phyloP scores from a whole-genome alignment of 1,140 invertebrate species.

The Halesus radiatus region DNA sequence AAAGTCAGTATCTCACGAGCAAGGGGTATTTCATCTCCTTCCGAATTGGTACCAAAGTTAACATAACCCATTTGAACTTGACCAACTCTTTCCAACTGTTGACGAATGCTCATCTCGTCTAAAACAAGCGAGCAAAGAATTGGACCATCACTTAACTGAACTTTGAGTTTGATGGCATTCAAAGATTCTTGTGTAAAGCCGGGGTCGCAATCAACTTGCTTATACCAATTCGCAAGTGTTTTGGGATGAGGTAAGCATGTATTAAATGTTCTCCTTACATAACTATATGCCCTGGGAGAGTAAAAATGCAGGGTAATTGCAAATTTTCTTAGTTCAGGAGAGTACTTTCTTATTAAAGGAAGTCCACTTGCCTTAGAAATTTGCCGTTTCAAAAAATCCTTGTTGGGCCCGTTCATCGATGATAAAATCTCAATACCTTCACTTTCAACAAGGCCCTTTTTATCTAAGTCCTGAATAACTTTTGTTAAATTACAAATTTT shows the following conservation, averaged over 20 bases:
- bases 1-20: too few species aligned
- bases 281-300: not conserved
- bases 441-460: not conserved
- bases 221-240: not conserved
- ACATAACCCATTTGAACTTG: too few species aligned
- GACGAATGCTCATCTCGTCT: too few species aligned
- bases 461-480: not conserved
- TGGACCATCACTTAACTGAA: not conserved
- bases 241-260: not conserved
- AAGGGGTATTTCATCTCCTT: too few species aligned
- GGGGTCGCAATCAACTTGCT: not conserved
- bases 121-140: too few species aligned
- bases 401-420: not conserved
- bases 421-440: slow-evolving; percentile 5
- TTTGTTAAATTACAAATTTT: not conserved
- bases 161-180: not conserved
- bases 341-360: not conserved
- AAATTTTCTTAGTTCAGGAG: not conserved
- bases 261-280: not conserved
- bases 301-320: not conserved
- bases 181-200: not conserved
- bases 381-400: not conserved
- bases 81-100: too few species aligned
- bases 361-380: not conserved
- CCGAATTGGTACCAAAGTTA: too few species aligned